phyloP scores from a whole-genome alignment of 2,888 invertebrate species.

The Orthosia cruda region DNA sequence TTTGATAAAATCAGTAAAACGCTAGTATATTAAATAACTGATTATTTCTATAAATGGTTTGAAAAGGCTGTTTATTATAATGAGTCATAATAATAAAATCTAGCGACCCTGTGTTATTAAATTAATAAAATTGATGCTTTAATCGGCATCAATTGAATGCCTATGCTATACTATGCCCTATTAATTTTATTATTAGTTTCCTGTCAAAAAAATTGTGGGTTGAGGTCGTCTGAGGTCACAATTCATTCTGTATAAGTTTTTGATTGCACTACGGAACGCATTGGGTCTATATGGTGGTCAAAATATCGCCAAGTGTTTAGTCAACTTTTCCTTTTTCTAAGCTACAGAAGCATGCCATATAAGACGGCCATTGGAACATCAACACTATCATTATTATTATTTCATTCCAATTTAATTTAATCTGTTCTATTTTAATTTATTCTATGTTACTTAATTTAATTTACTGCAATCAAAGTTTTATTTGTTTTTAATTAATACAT shows the following conservation, averaged over 20 bases:
- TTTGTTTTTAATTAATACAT: no score
- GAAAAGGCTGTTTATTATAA: background rate
- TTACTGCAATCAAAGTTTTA: no score
- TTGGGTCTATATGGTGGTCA: background rate
- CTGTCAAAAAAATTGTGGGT: background rate
- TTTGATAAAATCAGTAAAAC: constrained; percentile 26
- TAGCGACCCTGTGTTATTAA: background rate
- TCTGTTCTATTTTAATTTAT: no score
- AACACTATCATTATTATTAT: no score
- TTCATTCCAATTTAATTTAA: no score
- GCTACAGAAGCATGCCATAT: no score
- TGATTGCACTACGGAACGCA: background rate
- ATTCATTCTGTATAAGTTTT: background rate
- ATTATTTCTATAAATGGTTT: background rate
- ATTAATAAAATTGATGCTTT: constrained; percentile 2
- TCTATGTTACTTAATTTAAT: no score
- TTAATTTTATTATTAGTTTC: background rate
- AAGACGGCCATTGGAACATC: no score
- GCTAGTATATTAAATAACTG: background rate
- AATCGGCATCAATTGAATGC: no score
- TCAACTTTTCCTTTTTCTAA: no score
- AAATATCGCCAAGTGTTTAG: no score
- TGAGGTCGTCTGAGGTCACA: background rate
- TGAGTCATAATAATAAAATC: background rate
- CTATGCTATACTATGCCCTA: no score